Evolutionary conservation across 2,113 vertebrate species (phyloP).

Genomic region (Lophochroa leadbeateri): DNA sequence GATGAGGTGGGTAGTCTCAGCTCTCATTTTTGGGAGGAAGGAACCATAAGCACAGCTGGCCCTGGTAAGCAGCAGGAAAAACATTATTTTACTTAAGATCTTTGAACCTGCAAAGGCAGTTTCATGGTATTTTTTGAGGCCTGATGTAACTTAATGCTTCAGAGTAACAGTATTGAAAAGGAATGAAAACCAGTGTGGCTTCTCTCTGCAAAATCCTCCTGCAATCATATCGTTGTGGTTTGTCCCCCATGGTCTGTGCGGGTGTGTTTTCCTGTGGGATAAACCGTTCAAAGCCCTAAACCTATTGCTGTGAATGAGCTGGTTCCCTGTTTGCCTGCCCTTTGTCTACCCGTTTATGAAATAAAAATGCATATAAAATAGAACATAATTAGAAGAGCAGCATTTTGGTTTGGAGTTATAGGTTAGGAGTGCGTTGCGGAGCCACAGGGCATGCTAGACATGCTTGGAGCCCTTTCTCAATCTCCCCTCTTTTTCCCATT

Average conservation of each 20-base stretch:
- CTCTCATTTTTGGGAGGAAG: neutral
- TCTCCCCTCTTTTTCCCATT: neutral
- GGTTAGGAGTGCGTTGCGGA: fast-evolving
- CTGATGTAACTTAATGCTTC: neutral
- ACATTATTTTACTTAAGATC: neutral
- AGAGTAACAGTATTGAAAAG: neutral
- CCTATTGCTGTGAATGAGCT: no score
- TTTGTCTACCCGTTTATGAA: neutral
- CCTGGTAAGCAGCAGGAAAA: neutral
- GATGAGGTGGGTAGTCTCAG: neutral
- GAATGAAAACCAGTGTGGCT: neutral
- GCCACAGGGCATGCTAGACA: neutral
- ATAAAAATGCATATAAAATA: neutral
- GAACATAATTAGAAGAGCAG: fast-evolving
- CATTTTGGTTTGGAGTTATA: neutral
- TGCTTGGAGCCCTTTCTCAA: neutral
- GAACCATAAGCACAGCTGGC: fast-evolving
- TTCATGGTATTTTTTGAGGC: neutral
- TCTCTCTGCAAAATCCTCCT: neutral
- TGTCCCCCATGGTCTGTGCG: fast-evolving
- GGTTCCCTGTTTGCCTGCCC: neutral
- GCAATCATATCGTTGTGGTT: neutral
- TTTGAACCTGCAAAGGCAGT: neutral
- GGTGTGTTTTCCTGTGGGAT: no score
- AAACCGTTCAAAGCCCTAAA: neutral